These are phyloP conservation scores for Trichopoda pennipes DNA, from an alignment of 2,888 invertebrate genomes.

Conservation along the genomic window DNA sequence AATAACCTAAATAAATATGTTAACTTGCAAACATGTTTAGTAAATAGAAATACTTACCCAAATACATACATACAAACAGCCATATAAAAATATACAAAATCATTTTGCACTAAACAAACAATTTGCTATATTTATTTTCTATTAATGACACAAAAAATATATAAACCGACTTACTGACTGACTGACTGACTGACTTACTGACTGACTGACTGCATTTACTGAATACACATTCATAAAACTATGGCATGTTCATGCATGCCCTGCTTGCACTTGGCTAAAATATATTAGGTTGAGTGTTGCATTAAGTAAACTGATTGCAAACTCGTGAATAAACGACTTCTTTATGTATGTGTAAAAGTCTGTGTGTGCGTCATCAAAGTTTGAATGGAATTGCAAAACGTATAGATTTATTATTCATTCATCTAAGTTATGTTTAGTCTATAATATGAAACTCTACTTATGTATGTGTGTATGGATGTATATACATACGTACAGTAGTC, in stretches of 20 bases:
- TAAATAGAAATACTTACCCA: not conserved
- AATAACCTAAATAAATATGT: conserved; percentile 23
- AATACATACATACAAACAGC: not conserved
- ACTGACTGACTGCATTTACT: conserved; percentile 31
- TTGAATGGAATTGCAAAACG: not conserved
- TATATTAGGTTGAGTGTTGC: not conserved
- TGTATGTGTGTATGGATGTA: too few species aligned
- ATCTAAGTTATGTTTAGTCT: not conserved
- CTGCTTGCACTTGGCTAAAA: not conserved
- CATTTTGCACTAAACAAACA: not conserved
- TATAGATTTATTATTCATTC: not conserved
- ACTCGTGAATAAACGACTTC: not conserved
- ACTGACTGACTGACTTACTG: too few species aligned
- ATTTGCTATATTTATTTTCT: conserved; percentile 3
- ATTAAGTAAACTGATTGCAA: not conserved
- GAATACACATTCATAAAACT: not conserved
- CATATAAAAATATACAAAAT: too few species aligned
- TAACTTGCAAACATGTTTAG: not conserved
- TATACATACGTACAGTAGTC: too few species aligned
- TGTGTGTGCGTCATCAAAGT: not conserved
- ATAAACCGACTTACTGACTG: conserved; percentile 26
- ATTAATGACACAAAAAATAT: conserved; percentile 38
- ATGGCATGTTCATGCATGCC: not conserved
- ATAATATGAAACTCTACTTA: too few species aligned
- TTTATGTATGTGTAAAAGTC: too few species aligned